Conservation (phyloP, 2,113 vertebrate species). For the Nothoprocta pentlandii region DNA sequence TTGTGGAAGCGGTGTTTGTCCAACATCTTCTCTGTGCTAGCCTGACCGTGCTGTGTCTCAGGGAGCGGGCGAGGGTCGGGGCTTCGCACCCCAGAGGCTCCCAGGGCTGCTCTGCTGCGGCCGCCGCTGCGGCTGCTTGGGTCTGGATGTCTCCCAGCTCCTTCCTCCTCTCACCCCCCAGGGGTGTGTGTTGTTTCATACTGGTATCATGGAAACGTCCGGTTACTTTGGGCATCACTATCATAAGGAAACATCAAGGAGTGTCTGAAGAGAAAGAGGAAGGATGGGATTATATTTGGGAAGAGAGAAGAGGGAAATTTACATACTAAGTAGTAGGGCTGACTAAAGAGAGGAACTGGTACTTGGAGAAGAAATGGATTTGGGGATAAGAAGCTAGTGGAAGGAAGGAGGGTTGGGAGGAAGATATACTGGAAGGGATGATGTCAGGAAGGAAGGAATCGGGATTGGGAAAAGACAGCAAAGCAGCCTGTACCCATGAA, state of each 20-base stretch:
- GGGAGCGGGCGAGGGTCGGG: not conserved
- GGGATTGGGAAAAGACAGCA: not conserved
- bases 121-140: rapidly evolving
- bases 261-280: not conserved
- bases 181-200: not conserved
- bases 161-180: not conserved
- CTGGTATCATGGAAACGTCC: not conserved
- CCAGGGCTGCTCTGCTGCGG: not conserved
- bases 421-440: not conserved
- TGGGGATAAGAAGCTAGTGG: not conserved
- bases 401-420: not conserved
- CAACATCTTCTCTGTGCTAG: not conserved
- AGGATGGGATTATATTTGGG: not conserved
- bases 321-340: rapidly evolving
- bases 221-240: not conserved
- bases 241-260: not conserved
- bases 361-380: not conserved
- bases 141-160: not conserved
- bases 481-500: not conserved
- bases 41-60: not conserved
- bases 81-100: not conserved
- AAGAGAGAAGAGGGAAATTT: not conserved
- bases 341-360: not conserved
- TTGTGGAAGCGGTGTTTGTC: not conserved
- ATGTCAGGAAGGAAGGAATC: not conserved